A percentile compares a stretch with the other conserved stretches of the same genome.
Evolutionary conservation across 2,797 vertebrate genomes (phyloP).

Genomic region (Centroberyx gerrardi): DNA sequence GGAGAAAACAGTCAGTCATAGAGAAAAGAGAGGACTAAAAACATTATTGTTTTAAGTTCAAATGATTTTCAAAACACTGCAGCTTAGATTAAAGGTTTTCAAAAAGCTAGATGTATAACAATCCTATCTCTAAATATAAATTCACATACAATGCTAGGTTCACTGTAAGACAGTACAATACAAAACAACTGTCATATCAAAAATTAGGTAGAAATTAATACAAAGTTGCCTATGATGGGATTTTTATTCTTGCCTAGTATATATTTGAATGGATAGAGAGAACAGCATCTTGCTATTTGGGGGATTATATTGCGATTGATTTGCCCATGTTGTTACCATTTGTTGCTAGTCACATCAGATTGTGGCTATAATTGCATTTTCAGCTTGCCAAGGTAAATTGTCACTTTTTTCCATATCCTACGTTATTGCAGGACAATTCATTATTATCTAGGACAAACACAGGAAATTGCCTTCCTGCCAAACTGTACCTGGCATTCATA

Average conservation of each 20-base stretch:
- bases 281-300: too few species aligned
- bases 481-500: slow-evolving; percentile 96
- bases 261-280: too few species aligned
- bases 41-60: background rate
- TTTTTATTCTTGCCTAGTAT: too few species aligned
- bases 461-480: background rate
- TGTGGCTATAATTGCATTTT: too few species aligned
- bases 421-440: background rate
- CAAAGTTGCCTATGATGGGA: too few species aligned
- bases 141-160: background rate
- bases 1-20: background rate
- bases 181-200: too few species aligned
- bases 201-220: too few species aligned
- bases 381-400: too few species aligned
- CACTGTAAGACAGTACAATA: background rate
- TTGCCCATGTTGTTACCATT: too few species aligned
- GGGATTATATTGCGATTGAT: too few species aligned
- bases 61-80: background rate
- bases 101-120: background rate
- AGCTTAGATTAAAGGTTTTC: background rate
- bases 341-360: too few species aligned
- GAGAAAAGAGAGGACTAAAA: background rate
- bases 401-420: background rate
- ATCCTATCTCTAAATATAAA: background rate
- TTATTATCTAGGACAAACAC: background rate